phyloP scores from a whole-genome alignment of 2,797 vertebrate species.

The Anabacerthia variegaticeps region DNA sequence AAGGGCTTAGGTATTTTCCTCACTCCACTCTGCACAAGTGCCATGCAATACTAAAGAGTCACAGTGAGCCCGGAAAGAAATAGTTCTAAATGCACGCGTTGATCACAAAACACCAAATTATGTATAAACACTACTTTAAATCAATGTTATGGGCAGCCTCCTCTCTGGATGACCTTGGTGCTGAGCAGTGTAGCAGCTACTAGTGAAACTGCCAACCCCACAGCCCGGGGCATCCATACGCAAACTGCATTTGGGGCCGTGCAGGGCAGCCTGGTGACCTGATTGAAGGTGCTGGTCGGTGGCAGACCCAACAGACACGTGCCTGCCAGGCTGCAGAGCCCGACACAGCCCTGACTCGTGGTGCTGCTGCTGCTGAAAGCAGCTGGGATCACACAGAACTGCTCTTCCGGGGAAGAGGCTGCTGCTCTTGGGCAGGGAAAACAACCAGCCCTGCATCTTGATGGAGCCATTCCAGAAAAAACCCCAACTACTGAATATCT shows the following conservation, averaged over 20 bases:
- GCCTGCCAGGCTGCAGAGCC: neutral
- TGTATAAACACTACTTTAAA: neutral
- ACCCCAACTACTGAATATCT: neutral
- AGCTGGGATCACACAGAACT: neutral
- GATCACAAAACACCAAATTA: neutral
- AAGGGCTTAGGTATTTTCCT: neutral
- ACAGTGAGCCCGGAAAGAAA: neutral
- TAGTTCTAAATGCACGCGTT: neutral
- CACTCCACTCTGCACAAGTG: neutral
- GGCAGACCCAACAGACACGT: neutral
- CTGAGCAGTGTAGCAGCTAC: neutral
- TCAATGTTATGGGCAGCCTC: neutral
- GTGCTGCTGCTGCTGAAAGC: neutral
- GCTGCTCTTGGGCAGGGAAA: neutral
- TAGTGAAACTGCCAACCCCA: neutral
- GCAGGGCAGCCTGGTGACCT: neutral
- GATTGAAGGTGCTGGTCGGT: neutral
- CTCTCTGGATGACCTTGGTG: conserved; percentile 7
- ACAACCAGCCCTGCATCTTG: neutral
- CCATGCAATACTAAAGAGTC: neutral
- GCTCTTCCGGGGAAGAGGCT: neutral
- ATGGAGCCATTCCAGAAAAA: neutral
- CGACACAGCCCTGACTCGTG: neutral
- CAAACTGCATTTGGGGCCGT: neutral
- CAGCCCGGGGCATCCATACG: neutral